Conservation (phyloP, 1,140 invertebrate genomes). For the Aradophagus sp. region DNA sequence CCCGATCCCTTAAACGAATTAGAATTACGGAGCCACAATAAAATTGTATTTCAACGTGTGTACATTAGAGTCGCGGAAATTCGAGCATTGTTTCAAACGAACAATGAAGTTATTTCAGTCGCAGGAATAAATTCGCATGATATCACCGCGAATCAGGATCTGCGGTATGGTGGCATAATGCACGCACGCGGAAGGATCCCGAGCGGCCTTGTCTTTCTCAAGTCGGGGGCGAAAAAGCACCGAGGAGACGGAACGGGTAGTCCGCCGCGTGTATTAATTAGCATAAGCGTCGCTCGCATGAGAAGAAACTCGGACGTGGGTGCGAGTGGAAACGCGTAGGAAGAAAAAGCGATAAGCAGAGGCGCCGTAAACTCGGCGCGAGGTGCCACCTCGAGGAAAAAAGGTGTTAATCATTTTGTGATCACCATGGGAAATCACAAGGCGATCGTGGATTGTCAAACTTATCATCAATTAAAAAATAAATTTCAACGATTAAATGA, state of each 20-base stretch:
- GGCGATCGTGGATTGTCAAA: too few species aligned
- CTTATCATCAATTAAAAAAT: too few species aligned
- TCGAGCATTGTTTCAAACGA: constrained; percentile 14
- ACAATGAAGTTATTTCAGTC: constrained; percentile 28
- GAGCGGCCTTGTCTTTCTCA: constrained; percentile 43
- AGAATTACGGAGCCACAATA: constrained; percentile 13
- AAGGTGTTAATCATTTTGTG: too few species aligned
- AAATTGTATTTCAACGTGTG: constrained; percentile 8
- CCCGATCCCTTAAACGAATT: constrained; percentile 12
- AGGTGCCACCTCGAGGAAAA: constrained; percentile 57
- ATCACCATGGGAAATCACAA: too few species aligned
- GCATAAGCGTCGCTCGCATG: constrained; percentile 54
- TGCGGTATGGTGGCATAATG: constrained; percentile 33
- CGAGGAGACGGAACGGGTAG: neutral
- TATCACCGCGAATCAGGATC: constrained; percentile 10
- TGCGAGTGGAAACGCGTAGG: constrained; percentile 36
- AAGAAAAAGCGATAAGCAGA: constrained; percentile 9
- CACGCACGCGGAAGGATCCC: constrained; percentile 41
- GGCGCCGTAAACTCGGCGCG: constrained; percentile 27
- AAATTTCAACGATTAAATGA: too few species aligned
- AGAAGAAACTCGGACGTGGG: constrained; percentile 50
- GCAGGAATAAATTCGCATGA: constrained; percentile 14
- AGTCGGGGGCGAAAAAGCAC: constrained; percentile 13
- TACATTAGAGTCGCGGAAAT: constrained; percentile 15
- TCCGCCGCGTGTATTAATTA: constrained; percentile 54